Evolutionary conservation across 2,888 invertebrate genomes (phyloP).

Genomic region (Drosophila aldrichi): DNA sequence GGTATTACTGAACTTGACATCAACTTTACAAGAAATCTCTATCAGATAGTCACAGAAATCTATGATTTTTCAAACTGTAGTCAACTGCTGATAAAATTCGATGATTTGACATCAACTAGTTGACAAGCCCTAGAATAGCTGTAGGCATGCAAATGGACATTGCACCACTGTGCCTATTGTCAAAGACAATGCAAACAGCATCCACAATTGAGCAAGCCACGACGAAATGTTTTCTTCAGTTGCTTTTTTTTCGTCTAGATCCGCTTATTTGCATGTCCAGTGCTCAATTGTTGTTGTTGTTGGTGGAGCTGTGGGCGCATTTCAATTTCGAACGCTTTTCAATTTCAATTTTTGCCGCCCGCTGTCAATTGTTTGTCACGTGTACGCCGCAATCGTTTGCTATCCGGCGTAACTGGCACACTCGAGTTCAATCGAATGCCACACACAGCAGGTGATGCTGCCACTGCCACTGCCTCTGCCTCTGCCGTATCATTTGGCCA

Average conservation of each 20-base stretch:
- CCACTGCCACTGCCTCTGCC: neutral
- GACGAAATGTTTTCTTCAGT: neutral
- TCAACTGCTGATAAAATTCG: neutral
- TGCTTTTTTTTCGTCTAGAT: constrained; percentile 8
- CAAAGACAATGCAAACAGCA: constrained; percentile 12
- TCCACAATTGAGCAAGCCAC: constrained; percentile 28
- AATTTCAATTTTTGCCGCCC: constrained; percentile 57
- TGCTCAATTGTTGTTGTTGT: constrained; percentile 2
- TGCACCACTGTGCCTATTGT: constrained; percentile 25
- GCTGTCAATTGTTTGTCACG: constrained; percentile 57
- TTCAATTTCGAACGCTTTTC: constrained; percentile 68
- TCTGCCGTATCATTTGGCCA: constrained; percentile 32
- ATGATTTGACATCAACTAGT: neutral
- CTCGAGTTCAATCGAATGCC: constrained; percentile 76
- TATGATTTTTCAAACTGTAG: neutral
- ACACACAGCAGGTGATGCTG: constrained; percentile 73
- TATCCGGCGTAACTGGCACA: constrained; percentile 68
- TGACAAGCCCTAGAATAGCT: neutral
- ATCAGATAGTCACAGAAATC: neutral
- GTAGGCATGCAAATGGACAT: neutral
- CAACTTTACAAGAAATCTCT: no score
- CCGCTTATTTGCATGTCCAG: constrained; percentile 29
- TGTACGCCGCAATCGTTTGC: constrained; percentile 43
- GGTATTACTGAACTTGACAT: no score
- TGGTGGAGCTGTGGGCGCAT: constrained; percentile 37